Evolutionary conservation across 2,113 vertebrate species (phyloP), one percentile per base, ranked within the genome.

Genomic region (Plestiodon gilberti): DNA sequence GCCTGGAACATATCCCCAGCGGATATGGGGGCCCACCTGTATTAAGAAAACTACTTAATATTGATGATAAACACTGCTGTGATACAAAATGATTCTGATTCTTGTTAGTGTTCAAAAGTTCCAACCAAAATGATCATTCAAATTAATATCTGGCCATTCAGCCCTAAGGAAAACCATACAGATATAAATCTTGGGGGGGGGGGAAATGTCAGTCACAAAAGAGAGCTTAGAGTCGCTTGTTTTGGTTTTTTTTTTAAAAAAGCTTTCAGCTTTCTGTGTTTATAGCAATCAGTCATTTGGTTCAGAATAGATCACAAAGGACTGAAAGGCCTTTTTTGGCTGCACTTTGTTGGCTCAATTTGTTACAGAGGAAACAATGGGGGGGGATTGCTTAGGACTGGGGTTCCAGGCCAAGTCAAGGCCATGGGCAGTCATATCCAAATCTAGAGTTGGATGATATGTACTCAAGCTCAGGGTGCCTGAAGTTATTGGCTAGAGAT

Each of bases 141-240:
- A 30, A 83, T 28, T 6, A 74, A 15, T 52, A 30, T n/a, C 14
- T 70, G 0, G 0, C 0, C 3, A 18, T 3, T 33, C 65, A 1
- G 70, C 82, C n/a, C 25, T 17, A 71, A 23, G 4, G 35, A 65
- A n/a, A 0, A 1, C 22, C 59, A 33, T 15, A 78, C 30, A 1
- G 1, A 38, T 33, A 14, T 73, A 73, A 86, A 65, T 74, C 17
- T 82, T 64, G 1, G 1, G 28, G 71, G 15, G 86, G 1, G 1
- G 28, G 71, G 15, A 88, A 85, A 78, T 35, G 1, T 38, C 73
- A 7, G 9, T 89, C 17, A 30, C 25, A 82, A 84, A 65, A 0
- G 18, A 74, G 2, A 81, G 38, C 25, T 78, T 0, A 0, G 0
- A 71, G 1, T 52, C 11, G 14, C 40, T 48, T 30, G 2, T 17